Conservation (phyloP, 1,140 invertebrate species). For the Stenopsyche tienmushanensis region DNA sequence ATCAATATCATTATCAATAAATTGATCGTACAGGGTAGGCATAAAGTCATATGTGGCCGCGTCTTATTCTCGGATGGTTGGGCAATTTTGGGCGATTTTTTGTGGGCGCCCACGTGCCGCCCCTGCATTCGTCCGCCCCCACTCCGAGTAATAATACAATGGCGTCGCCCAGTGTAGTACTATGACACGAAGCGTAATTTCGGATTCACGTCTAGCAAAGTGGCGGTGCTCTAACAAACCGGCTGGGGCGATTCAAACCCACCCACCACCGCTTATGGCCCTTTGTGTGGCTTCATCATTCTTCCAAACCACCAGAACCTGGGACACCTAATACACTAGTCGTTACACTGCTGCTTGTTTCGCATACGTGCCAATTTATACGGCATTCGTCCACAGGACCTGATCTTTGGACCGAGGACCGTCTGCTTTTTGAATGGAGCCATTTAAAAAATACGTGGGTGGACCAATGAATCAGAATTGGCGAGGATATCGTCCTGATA, state of each 20-base stretch:
- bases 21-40: too few relatives aligned
- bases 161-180: constrained; percentile 20
- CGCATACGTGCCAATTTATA: too few relatives aligned
- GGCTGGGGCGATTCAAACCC: constrained; percentile 1
- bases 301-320: neutral
- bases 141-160: constrained; percentile 18
- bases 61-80: too few relatives aligned
- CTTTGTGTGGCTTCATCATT: constrained; percentile 14
- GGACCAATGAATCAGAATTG: too few relatives aligned
- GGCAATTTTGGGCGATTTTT: too few relatives aligned
- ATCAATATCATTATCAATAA: too few relatives aligned
- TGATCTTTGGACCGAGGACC: too few relatives aligned
- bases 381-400: too few relatives aligned
- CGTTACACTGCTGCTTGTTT: neutral
- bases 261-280: constrained; percentile 6
- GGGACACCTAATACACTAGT: neutral
- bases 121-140: neutral
- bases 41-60: too few relatives aligned
- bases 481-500: too few relatives aligned
- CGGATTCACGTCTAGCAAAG: constrained; percentile 33
- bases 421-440: too few relatives aligned
- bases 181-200: constrained; percentile 31
- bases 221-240: constrained; percentile 17
- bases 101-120: neutral
- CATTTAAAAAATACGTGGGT: too few relatives aligned